These are phyloP conservation scores for Lordiphosa fenestrarum DNA, from an alignment of 2,888 invertebrate genomes.

Conservation along the genomic window DNA sequence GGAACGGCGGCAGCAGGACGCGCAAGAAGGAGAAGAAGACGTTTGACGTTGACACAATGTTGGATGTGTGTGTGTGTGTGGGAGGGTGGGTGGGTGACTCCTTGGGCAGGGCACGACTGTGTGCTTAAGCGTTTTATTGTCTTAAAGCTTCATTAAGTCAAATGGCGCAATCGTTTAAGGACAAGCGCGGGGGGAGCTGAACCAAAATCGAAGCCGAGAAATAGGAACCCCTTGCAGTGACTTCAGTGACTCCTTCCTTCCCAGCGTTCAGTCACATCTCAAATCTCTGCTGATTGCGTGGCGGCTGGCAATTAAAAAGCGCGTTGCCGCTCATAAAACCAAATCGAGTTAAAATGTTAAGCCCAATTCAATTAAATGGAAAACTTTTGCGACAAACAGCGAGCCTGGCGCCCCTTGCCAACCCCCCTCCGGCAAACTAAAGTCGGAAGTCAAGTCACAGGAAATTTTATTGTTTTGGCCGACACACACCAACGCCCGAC, in stretches of 20 bases:
- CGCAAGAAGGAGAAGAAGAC: slow-evolving; percentile 22
- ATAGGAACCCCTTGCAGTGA: too few relatives aligned
- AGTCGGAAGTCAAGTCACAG: too few relatives aligned
- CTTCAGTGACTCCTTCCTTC: too few relatives aligned
- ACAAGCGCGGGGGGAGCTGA: slow-evolving; percentile 22
- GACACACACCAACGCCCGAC: too few relatives aligned
- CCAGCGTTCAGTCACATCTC: too few relatives aligned
- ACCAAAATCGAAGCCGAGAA: not conserved
- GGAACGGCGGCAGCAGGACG: not conserved
- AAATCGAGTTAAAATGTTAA: slow-evolving; percentile 57
- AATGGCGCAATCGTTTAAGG: slow-evolving; percentile 63
- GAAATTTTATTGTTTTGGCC: too few relatives aligned
- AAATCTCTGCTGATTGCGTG: too few relatives aligned
- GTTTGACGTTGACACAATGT: slow-evolving; percentile 50
- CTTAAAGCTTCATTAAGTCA: slow-evolving; percentile 73
- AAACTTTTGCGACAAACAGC: slow-evolving; percentile 38
- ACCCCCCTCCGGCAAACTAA: too few relatives aligned
- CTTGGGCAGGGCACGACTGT: slow-evolving; percentile 33
- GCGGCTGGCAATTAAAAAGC: slow-evolving; percentile 56
- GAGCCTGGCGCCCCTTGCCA: not conserved
- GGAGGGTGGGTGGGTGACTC: not conserved
- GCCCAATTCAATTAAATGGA: slow-evolving; percentile 58
- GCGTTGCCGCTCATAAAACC: not conserved
- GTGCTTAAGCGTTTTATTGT: slow-evolving; percentile 70
- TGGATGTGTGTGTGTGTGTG: slow-evolving; percentile 6